Conservation (phyloP, 2,113 vertebrate genomes). For the Zapornia atra region DNA sequence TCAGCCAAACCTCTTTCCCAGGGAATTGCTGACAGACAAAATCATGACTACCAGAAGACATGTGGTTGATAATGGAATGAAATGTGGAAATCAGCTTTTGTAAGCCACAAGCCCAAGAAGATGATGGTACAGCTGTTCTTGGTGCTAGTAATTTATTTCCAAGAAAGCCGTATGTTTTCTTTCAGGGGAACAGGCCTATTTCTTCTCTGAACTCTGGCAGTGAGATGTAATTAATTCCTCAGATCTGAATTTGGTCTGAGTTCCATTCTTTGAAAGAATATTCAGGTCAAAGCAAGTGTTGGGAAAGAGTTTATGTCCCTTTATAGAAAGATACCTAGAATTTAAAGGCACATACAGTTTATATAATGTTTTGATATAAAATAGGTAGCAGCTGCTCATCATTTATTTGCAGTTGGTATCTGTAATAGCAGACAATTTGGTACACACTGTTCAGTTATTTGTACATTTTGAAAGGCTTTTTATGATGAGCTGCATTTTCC, state of each 20-base stretch:
- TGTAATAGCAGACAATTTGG: background rate
- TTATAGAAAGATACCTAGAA: background rate
- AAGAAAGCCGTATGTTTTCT: background rate
- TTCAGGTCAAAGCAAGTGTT: background rate
- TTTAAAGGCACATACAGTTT: background rate
- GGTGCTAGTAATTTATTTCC: background rate
- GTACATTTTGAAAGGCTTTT: constrained; percentile 3
- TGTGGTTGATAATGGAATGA: background rate
- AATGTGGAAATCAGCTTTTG: background rate
- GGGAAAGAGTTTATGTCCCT: background rate
- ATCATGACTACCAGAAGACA: background rate
- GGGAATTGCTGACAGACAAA: background rate
- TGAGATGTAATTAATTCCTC: background rate
- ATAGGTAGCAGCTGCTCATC: background rate
- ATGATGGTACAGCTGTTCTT: background rate
- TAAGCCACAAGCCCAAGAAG: background rate
- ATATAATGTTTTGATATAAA: background rate
- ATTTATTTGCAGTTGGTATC: background rate
- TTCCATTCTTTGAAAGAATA: background rate
- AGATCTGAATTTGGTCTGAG: background rate
- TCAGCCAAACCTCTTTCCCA: background rate
- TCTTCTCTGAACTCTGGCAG: background rate
- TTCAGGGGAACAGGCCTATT: background rate
- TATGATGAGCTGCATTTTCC: background rate
- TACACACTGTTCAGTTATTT: background rate